Evolutionary conservation across 2,113 vertebrate genomes (phyloP), one percentile per base, ranked within the genome.

Genomic region (Malurus cyaneus): DNA sequence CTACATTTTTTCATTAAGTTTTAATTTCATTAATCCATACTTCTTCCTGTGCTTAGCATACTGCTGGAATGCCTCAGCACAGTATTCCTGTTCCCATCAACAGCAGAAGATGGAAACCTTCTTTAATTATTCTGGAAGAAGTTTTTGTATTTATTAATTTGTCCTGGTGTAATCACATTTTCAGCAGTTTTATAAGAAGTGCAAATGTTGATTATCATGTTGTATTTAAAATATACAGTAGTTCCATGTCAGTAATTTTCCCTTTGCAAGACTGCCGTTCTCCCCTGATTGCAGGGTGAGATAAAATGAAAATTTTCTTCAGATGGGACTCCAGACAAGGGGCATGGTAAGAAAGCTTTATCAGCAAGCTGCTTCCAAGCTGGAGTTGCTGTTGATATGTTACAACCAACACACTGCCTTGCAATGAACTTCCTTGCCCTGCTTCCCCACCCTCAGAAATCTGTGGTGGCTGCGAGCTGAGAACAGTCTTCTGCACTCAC

Each of bases 401-500:
- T 93, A 72, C 12, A 81, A 10, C n/a, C 60, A 84, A 66, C 78
- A 50, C 39, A 2, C 62, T 54, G 73, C 17, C 41, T 95, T 3
- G 1, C 20, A 49, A 52, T 92, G 91, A 94, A 79, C 77, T 84
- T 49, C 32, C 65, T 34, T 84, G 83, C 91, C 80, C 86, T 71
- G 44, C 60, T 95, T 95, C 77, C 24, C 72, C 89, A 74, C 70
- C 47, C 80, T 74, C 78, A 49, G 78, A 87, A 80, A 79, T 93
- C 84, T 89, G 91, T 76, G 70, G 73, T 91, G 89, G 53, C 69
- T 94, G 86, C 3, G 28, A 78, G 32, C 62, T 62, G 78, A 70
- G 57, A 78, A 50, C 18, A 71, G 57, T 36, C 49, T 91, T 89
- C 65, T 89, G 44, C 49, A 5, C 50, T 95, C 89, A 39, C 73